These are phyloP conservation scores for Mesoligia furuncula DNA, from an alignment of 2,888 invertebrate species.

Conservation along the genomic window DNA sequence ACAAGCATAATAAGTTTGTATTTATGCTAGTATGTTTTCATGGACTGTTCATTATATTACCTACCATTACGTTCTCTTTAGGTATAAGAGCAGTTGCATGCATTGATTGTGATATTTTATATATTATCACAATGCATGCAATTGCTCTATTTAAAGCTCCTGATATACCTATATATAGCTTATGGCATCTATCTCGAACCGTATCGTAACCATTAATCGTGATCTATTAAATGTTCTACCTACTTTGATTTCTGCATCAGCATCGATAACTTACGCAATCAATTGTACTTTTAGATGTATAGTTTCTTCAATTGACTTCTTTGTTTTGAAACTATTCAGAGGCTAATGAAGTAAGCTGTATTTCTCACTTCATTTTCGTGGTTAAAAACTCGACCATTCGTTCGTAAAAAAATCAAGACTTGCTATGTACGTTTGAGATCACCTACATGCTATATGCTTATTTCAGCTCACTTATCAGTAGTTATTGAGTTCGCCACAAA, in stretches of 20 bases:
- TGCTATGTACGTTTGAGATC: not conserved
- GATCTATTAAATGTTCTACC: slow-evolving; percentile 4
- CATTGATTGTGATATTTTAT: slow-evolving; percentile 13
- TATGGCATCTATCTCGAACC: slow-evolving; percentile 6
- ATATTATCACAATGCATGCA: too few relatives aligned
- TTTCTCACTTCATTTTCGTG: not conserved
- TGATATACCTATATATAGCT: too few relatives aligned
- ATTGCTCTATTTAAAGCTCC: too few relatives aligned
- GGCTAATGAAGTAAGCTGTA: not conserved
- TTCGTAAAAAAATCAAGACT: not conserved
- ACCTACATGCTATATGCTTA: slow-evolving; percentile 2
- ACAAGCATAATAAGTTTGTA: slow-evolving; percentile 21
- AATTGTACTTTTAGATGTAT: slow-evolving; percentile 17
- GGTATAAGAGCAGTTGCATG: slow-evolving; percentile 6
- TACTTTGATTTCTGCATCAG: slow-evolving; percentile 27
- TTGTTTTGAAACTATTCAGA: slow-evolving; percentile 14
- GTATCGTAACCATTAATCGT: slow-evolving; percentile 19
- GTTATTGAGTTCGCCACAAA: slow-evolving; percentile 48
- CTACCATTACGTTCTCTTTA: not conserved
- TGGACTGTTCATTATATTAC: slow-evolving; percentile 9
- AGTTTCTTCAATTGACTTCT: slow-evolving; percentile 7
- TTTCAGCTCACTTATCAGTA: slow-evolving; percentile 25
- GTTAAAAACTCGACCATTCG: not conserved
- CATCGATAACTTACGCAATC: slow-evolving; percentile 18
- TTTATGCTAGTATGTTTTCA: slow-evolving; percentile 25